Base-by-base conservation (phyloP, 2,888 invertebrate genomes). In the Hesperia comma region DNA sequence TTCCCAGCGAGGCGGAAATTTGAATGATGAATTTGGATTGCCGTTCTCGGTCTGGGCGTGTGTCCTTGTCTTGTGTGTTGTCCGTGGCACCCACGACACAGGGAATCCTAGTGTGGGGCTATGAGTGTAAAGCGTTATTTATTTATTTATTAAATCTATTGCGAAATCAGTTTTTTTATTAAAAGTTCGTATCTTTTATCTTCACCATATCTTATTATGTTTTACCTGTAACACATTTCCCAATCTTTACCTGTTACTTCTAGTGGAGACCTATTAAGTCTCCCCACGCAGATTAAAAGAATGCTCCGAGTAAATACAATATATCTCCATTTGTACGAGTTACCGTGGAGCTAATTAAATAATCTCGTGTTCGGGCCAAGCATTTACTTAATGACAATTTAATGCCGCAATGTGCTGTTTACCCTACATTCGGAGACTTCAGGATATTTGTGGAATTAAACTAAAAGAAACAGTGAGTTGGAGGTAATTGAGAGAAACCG, bases 301-400 rank as follows among this genome's bases (percentile, higher is more conserved):
- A 57, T 64, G 51, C 26, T 41, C 32, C 51, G 51, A 56, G 63
- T 64, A 58, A 70, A 64, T 67, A 58, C 69, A 51, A 74, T 74
- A 72, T 67, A 73, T 74, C 70, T 74, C 64, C 68, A 73, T 74
- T 67, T 37, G 40, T 51, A 40, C 51, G 26, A 56, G 49, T 63
- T 69, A 68, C 63, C 40, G 49, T 40, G 49, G 37, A 19, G 40
- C 49, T 63, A 63, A 63, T 63, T 56, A 51, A 63, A 63, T 63
- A 63, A 63, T 63, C 55, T 15, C 56, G 54, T 43, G 56, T 63
- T 56, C 56, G 49, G 63, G 21, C 82, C 77, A 75, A 77, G 87
- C 86, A 82, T 84, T 86, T 80, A 84, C 82, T 84, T 90, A 90
- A 91, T 89, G 87, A 88, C 89, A 87, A 91, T 91, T 90, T 90